Evolutionary conservation across 2,888 invertebrate genomes (phyloP).

Genomic region (Drosophila flavopinicola): DNA sequence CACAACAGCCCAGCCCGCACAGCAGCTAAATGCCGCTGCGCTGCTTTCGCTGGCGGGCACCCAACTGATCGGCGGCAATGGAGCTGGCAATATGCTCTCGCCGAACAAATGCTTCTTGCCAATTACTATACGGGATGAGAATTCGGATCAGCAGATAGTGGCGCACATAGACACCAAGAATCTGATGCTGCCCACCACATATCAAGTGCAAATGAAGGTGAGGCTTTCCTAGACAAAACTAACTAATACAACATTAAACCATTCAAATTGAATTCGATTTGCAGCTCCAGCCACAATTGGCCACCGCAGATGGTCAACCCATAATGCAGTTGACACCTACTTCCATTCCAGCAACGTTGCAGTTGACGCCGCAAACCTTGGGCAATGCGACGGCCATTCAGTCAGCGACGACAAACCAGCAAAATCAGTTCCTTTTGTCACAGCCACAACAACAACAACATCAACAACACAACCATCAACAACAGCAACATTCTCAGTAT

Average conservation of each 20-base stretch:
- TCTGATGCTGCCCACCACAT: slow-evolving; percentile 83
- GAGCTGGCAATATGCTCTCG: slow-evolving; percentile 69
- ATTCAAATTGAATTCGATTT: slow-evolving; percentile 15
- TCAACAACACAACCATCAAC: slow-evolving; percentile 27
- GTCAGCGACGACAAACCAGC: slow-evolving; percentile 33
- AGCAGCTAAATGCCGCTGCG: slow-evolving; percentile 67
- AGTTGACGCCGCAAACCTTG: slow-evolving; percentile 79
- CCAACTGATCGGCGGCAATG: slow-evolving; percentile 35
- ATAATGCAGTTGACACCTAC: slow-evolving; percentile 84
- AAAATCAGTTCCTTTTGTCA: slow-evolving; percentile 49
- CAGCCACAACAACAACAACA: slow-evolving; percentile 40
- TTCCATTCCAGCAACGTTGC: slow-evolving; percentile 83
- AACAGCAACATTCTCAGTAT: slow-evolving; percentile 45
- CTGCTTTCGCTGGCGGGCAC: slow-evolving; percentile 58
- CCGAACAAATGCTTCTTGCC: slow-evolving; percentile 84
- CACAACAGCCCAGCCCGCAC: slow-evolving; percentile 47
- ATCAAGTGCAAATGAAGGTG: slow-evolving; percentile 85
- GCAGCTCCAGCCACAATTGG: slow-evolving; percentile 83
- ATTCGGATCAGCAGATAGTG: slow-evolving; percentile 84
- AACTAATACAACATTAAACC: too few species aligned
- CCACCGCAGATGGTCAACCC: slow-evolving; percentile 84
- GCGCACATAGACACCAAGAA: slow-evolving; percentile 84
- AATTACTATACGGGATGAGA: slow-evolving; percentile 83
- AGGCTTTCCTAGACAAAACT: too few species aligned
- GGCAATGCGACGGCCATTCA: slow-evolving; percentile 68